A percentile compares a stretch with the other conserved stretches of the same genome.
Evolutionary conservation across 1,140 invertebrate species (phyloP).

Genomic region (Callitettix versicolor): DNA sequence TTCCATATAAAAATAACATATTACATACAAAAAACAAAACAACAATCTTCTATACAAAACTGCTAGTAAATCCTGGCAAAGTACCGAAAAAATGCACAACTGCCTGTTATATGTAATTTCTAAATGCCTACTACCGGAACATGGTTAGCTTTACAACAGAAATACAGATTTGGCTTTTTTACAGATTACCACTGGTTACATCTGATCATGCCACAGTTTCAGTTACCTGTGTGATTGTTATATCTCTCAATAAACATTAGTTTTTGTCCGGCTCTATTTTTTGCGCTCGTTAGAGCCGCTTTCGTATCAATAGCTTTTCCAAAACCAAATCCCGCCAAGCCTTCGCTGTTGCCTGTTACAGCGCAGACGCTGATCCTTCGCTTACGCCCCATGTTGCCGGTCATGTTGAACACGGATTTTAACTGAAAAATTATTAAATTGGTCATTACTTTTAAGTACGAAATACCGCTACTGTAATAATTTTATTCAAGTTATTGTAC

Average conservation of each 20-base stretch:
- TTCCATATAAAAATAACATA: too few species aligned
- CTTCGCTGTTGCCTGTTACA: constrained; percentile 83
- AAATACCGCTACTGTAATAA: not conserved
- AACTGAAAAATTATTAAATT: constrained; percentile 9
- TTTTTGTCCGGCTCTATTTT: constrained; percentile 75
- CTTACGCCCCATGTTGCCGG: constrained; percentile 67
- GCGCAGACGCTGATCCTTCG: constrained; percentile 53
- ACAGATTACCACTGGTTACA: too few species aligned
- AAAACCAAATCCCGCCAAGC: constrained; percentile 72
- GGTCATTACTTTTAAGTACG: too few species aligned
- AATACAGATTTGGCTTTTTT: too few species aligned
- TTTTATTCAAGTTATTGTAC: not conserved
- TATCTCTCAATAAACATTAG: constrained; percentile 74
- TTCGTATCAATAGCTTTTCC: constrained; percentile 53
- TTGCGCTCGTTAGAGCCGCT: constrained; percentile 58
- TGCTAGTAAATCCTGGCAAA: too few species aligned
- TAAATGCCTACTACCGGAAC: too few species aligned
- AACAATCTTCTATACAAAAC: too few species aligned
- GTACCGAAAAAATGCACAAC: too few species aligned
- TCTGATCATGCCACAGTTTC: too few species aligned
- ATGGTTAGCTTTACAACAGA: too few species aligned
- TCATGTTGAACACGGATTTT: constrained; percentile 71
- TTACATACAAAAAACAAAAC: too few species aligned
- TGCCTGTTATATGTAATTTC: too few species aligned
- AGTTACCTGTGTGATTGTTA: constrained; percentile 69